Evolutionary conservation across 2,113 vertebrate species (phyloP), one percentile per base, ranked within the genome.

Genomic region (Chauna torquata): DNA sequence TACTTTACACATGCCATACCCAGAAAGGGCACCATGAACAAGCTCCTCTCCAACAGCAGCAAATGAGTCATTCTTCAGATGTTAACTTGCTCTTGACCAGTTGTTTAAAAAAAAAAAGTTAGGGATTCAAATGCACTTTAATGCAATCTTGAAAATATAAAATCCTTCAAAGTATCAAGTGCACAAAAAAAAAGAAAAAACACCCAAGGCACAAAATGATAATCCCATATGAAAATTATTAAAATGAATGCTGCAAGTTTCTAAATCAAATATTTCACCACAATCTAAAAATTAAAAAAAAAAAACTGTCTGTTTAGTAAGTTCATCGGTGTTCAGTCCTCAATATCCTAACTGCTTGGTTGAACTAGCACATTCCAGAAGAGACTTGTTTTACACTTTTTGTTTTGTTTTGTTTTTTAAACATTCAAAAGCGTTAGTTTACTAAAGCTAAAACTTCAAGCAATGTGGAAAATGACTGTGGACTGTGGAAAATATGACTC

Each of bases 1-100:
- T 77, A 1, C 0, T 45, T 61, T 50, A 77, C 13, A 30, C 8
- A 16, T 5, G 16, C 7, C 7, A 5, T 4, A 16, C 40, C 32
- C 88, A 38, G 30, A 59, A 81, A 77, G 27, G 6, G 22, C 27
- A 10, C 25, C 20, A 13, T 1, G 12, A 86, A 55, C 14, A 23
- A 79, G 44, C 12, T 71, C 2, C 10, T 75, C 44, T 36, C 30
- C 40, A 25, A 34, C 3, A 54, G 8, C 6, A 75, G 30, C 12
- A 65, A 75, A 70, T 18, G 4, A 78, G 49, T 42, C 13, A 93
- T 44, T 36, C 45, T 75, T 79, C 34, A 54, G 19, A 82, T 12
- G 9, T 58, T 88, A 57, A 32, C 17, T 47, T 75, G 40, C 9
- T 27, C 19, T 42, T 70, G 18, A 59, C 45, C 17, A 4, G 19